Conservation (phyloP, 1,140 invertebrate species). For the Meloidogyne hapla region DNA sequence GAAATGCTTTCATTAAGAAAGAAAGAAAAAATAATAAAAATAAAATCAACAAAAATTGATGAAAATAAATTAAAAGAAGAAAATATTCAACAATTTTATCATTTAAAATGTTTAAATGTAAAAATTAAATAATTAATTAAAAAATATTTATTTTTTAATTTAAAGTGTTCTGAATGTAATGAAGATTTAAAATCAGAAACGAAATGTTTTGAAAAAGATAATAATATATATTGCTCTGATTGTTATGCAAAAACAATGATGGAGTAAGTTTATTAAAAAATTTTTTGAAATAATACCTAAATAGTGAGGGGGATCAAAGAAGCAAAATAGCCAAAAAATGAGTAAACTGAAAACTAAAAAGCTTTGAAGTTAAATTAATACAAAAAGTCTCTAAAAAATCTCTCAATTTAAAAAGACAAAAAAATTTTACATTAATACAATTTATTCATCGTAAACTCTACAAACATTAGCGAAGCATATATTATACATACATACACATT, state of each 20-base stretch:
- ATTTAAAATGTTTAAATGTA: constrained; percentile 25
- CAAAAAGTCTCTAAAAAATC: too few species aligned
- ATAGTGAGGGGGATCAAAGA: too few species aligned
- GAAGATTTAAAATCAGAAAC: neutral
- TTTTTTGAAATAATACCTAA: too few species aligned
- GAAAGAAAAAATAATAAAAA: neutral
- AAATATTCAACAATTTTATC: constrained; percentile 15
- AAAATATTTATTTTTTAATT: neutral
- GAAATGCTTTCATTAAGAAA: constrained; percentile 6
- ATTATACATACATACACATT: neutral
- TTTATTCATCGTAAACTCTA: constrained; percentile 9
- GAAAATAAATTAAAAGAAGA: neutral
- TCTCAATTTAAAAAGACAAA: neutral
- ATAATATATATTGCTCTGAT: constrained; percentile 24
- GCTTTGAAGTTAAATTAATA: too few species aligned
- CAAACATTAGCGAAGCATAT: neutral
- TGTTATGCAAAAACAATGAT: constrained; percentile 26
- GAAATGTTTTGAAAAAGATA: constrained; percentile 22
- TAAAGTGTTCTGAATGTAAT: constrained; percentile 8
- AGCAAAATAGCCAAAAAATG: too few species aligned
- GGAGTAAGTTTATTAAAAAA: too few species aligned
- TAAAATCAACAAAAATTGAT: too few species aligned
- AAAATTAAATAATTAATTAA: neutral
- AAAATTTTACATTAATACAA: neutral
- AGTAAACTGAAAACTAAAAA: too few species aligned